Evolutionary conservation across 2,888 invertebrate genomes (phyloP), one percentile per base, ranked within the genome.

Genomic region (Idaea dimidiata): DNA sequence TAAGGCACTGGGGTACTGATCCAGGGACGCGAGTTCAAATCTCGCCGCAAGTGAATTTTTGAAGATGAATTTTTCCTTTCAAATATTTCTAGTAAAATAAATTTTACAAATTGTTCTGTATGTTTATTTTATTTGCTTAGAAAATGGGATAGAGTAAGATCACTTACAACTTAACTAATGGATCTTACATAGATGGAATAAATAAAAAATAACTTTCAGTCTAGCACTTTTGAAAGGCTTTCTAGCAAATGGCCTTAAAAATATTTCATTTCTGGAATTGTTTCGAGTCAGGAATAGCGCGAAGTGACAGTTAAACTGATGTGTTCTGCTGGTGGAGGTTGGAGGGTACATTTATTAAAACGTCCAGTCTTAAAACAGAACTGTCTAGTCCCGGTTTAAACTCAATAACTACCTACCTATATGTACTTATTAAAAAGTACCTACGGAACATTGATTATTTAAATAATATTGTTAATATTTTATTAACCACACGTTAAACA

Each of bases 191-290:
- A 32, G 61, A 68, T 63, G 59, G 62, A 73, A 73, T 84, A 83
- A 86, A 89, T 87, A 88, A 85, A 85, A 82, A 84, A 86, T 84
- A 77, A 83, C 78, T 71, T 72, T 73, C 67, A 76, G 77, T 81
- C 81, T 76, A 77, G 75, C 77, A 72, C 74, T 76, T 43, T 81
- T 75, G 72, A 76, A 86, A 86, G 85, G 86, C 88, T 90, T 84
- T 90, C 88, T 84, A 85, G 83, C 82, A 86, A 89, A 90, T 89
- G 83, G 86, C 80, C 81, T 86, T 86, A 87, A 89, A 89, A 89
- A 90, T 89, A 88, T 89, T 89, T 85, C 88, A 90, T 88, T 89
- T 88, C 84, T 81, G 78, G 82, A 87, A 90, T 86, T 86, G 89
- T 88, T 88, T 86, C 85, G 78, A 85, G 86, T 82, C 87, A 83